Percentiles rank a stretch among this genome's conserved stretches.
These are phyloP conservation scores for Cnemophilus loriae DNA, from an alignment of 2,113 vertebrate species.

Conservation along the genomic window DNA sequence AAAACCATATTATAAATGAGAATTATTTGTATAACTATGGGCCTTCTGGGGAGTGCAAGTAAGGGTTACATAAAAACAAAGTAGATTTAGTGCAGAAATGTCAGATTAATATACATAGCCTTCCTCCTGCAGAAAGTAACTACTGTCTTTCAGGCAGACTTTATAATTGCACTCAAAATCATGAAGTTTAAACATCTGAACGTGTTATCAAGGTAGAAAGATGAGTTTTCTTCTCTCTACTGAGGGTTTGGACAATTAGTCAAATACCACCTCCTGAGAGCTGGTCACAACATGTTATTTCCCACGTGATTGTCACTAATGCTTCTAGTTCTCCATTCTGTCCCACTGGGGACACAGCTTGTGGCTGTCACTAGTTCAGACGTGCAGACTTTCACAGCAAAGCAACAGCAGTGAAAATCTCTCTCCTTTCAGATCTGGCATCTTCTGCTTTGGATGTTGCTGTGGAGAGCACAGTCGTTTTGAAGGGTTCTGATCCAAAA, in stretches of 20 bases:
- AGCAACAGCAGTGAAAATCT: background rate
- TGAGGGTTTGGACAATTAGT: background rate
- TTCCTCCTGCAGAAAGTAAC: background rate
- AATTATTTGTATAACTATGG: constrained; percentile 2
- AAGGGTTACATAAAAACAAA: background rate
- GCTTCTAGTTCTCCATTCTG: background rate
- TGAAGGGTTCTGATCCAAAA: background rate
- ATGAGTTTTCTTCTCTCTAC: background rate
- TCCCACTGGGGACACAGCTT: background rate
- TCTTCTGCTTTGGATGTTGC: background rate
- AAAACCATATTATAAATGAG: background rate
- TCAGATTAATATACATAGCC: background rate
- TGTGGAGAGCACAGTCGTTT: background rate
- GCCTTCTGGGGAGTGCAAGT: background rate
- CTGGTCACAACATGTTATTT: background rate
- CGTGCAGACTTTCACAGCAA: background rate
- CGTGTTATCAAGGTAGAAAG: background rate
- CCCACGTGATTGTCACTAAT: background rate
- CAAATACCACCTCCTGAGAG: background rate
- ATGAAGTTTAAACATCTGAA: background rate
- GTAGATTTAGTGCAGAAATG: background rate
- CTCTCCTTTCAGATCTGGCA: background rate
- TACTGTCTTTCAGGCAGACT: background rate
- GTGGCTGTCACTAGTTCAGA: background rate
- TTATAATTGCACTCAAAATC: background rate